A percentile compares a stretch with the other conserved stretches of the same genome.
These are phyloP conservation scores for Axinella damicornis DNA, from an alignment of 37 sponge, comb jelly and placozoan species.

Conservation along the genomic window DNA sequence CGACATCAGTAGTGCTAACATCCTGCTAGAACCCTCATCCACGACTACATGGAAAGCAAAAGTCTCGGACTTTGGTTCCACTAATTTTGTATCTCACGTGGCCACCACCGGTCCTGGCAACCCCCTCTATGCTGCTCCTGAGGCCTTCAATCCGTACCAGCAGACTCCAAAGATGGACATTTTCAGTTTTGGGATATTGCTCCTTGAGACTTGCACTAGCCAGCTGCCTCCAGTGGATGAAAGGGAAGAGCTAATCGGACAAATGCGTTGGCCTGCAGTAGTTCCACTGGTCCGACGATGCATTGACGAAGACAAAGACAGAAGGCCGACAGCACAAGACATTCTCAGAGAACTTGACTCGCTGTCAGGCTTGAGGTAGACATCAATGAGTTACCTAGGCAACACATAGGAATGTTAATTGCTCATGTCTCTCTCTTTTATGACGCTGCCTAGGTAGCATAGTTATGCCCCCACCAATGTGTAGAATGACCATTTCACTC, in stretches of 20 bases:
- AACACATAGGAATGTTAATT: too few relatives aligned
- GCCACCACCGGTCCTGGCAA: conserved; percentile 36
- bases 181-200: conserved; percentile 68
- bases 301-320: neutral
- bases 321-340: neutral
- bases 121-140: conserved; percentile 72
- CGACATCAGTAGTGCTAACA: conserved; percentile 75
- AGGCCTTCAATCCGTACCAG: conserved; percentile 22
- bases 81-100: conserved; percentile 51
- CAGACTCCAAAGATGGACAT: conserved; percentile 71
- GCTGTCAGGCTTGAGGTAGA: neutral
- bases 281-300: neutral
- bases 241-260: neutral
- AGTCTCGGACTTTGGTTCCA: conserved; percentile 71
- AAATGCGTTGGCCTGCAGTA: neutral
- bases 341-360: neutral
- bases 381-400: too few relatives aligned
- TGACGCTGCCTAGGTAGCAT: too few relatives aligned
- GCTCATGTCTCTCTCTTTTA: too few relatives aligned
- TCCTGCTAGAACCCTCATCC: conserved; percentile 38
- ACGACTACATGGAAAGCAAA: conserved; percentile 52
- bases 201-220: conserved; percentile 51
- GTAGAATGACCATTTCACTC: too few relatives aligned
- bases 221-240: conserved; percentile 21
- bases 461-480: too few relatives aligned